Base-by-base conservation (phyloP, 2,888 invertebrate species). In the Euzophera pinguis region DNA sequence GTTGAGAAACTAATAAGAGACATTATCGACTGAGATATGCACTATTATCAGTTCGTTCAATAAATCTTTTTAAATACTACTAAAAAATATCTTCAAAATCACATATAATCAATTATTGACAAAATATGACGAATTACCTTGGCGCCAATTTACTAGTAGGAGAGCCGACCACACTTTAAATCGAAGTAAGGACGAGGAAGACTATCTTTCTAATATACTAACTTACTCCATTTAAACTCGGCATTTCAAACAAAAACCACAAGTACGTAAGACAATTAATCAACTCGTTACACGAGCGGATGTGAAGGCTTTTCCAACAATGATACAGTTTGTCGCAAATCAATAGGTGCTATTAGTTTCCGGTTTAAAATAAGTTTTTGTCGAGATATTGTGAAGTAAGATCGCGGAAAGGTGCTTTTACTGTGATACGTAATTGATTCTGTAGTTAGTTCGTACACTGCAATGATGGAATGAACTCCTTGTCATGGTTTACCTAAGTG, bases 201-300 rank as follows among this genome's bases (percentile, higher is more conserved):
- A 13, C 38, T 3, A 13, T 14, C 3, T 38, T 2, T 3, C 14
- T 9, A 4, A 9, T 5, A 39, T 9, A 5, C 9, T 10, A 39
- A 39, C 39, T 16, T 3, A 39, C 39, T 16, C 16, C 39, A 8
- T 39, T 14, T 16, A 39, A 39, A 39, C 16, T 53, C 60, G 41
- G 12, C 45, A 45, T 51, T 48, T 27, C 9, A 34, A 22, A 47
- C 17, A 38, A 47, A 39, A 39, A 39, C n/a, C 3, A 14, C 39
- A 39, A 39, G 39, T 16, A 39, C 16, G 39, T 56, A 60, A 65
- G 57, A 58, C 59, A 71, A 78, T 77, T 74, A 76, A 77, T 78
- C 66, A 74, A 63, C 69, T 67, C 67, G 63, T 84, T 79, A 80
- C 74, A 76, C 77, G 69, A 75, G 71, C 80, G 78, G 76, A 83